Evolutionary conservation across 1,140 invertebrate species (phyloP).

Genomic region (Dinoponera quadriceps): DNA sequence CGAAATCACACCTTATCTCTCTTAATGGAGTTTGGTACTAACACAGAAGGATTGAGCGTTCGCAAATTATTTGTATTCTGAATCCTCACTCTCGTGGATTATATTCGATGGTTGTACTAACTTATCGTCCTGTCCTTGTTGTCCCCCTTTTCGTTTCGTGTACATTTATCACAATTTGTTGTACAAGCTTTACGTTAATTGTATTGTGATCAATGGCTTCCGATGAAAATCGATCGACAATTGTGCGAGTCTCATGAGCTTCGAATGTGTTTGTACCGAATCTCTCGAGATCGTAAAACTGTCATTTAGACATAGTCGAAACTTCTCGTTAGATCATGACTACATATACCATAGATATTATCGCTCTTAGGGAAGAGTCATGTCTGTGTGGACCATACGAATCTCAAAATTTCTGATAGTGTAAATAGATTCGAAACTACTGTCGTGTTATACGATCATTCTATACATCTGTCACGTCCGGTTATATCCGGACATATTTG

Average conservation of each 20-base stretch:
- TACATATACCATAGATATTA: constrained; percentile 45
- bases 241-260: constrained; percentile 1
- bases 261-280: neutral
- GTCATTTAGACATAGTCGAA: constrained; percentile 25
- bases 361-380: constrained; percentile 17
- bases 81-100: neutral
- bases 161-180: constrained; percentile 29
- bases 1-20: neutral
- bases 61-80: no score
- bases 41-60: neutral
- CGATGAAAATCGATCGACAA: neutral
- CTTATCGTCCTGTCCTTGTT: neutral
- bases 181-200: constrained; percentile 16
- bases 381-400: constrained; percentile 57
- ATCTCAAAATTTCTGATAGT: constrained; percentile 43
- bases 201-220: constrained; percentile 16
- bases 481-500: constrained; percentile 20
- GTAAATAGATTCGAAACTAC: constrained; percentile 36
- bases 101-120: neutral
- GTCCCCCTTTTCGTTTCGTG: constrained; percentile 6
- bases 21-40: constrained; percentile 32
- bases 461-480: constrained; percentile 32
- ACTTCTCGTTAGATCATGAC: constrained; percentile 45
- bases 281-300: constrained; percentile 3
- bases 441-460: constrained; percentile 18